phyloP scores from a whole-genome alignment of 2,888 invertebrate species.

The Eupithecia abbreviata region DNA sequence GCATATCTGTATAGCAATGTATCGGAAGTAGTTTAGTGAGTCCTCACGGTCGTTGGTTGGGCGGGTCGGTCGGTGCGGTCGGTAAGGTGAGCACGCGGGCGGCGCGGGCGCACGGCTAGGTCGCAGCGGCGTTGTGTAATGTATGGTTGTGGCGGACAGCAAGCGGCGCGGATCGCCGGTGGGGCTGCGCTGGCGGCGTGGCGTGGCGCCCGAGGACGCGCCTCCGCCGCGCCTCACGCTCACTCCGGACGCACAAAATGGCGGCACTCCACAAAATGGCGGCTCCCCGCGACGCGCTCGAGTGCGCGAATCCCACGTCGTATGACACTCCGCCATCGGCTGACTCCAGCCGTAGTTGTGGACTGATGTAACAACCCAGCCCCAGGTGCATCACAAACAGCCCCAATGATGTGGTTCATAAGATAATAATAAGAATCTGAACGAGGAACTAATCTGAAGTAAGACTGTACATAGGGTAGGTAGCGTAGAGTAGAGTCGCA shows the following conservation, averaged over 20 bases:
- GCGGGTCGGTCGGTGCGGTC: neutral
- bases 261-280: neutral
- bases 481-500: constrained; percentile 1
- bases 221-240: constrained; percentile 51
- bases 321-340: constrained; percentile 55
- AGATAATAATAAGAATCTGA: neutral
- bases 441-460: constrained; percentile 12
- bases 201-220: constrained; percentile 65
- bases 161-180: constrained; percentile 58
- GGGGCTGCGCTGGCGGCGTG: constrained; percentile 71
- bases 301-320: constrained; percentile 51
- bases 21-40: neutral
- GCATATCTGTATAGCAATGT: constrained; percentile 26
- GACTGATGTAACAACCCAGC: neutral
- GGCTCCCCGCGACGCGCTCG: constrained; percentile 50
- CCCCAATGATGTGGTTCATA: neutral
- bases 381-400: constrained; percentile 5
- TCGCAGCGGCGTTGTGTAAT: constrained; percentile 36
- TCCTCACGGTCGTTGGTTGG: neutral
- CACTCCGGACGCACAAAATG: neutral
- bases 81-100: constrained; percentile 32
- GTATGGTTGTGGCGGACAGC: constrained; percentile 63
- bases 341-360: constrained; percentile 30
- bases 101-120: constrained; percentile 17
- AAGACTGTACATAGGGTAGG: constrained; percentile 5